Conservation (phyloP, 2,888 invertebrate genomes). For the Neoascia interrupta region DNA sequence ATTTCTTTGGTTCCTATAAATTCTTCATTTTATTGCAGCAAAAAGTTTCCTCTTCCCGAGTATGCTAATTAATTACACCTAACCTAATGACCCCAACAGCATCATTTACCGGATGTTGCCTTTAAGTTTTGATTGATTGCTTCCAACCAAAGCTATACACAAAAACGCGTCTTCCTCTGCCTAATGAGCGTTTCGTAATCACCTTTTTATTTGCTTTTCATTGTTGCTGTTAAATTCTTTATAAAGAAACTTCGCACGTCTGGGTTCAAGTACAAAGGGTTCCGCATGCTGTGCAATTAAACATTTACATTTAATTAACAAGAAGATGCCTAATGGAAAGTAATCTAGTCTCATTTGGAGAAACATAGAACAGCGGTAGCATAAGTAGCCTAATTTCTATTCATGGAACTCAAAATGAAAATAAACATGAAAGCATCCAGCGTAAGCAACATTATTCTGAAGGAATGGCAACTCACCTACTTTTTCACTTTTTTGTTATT, state of each 20-base stretch:
- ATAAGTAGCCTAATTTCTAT: neutral
- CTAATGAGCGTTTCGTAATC: neutral
- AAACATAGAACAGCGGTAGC: no score
- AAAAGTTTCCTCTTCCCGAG: neutral
- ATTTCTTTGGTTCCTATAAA: no score
- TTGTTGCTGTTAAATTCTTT: neutral
- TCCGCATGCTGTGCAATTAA: no score
- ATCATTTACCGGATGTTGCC: neutral
- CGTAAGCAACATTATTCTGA: no score
- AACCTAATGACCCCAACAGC: neutral
- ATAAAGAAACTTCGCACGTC: no score
- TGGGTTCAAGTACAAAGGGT: no score
- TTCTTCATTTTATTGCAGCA: no score
- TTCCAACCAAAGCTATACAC: neutral
- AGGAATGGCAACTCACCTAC: no score
- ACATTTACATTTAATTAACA: neutral
- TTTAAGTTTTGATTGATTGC: neutral
- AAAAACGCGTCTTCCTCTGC: neutral
- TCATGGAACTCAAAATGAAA: no score
- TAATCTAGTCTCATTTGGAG: neutral
- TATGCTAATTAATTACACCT: neutral
- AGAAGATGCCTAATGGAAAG: neutral
- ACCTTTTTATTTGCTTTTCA: neutral
- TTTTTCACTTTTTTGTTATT: no score
- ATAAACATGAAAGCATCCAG: no score